phyloP scores from a whole-genome alignment of 2,797 vertebrate genomes.

The Eulemur rubriventer region DNA sequence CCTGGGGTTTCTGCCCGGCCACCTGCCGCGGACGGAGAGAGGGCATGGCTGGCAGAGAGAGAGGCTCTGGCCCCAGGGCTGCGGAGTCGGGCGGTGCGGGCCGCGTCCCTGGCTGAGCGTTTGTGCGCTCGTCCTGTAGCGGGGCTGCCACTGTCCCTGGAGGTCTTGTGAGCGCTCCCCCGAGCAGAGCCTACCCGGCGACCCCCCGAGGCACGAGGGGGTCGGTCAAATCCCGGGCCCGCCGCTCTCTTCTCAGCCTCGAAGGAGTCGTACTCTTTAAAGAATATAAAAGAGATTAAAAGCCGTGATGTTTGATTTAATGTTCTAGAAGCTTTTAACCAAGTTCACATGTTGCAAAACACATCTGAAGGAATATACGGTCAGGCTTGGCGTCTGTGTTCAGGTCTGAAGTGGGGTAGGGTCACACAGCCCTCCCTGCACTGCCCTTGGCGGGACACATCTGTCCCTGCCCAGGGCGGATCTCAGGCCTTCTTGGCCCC shows the following conservation, averaged over 20 bases:
- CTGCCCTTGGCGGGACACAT: not conserved
- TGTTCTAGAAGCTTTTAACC: not conserved
- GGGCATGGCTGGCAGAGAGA: not conserved
- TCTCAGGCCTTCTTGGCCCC: rapidly evolving
- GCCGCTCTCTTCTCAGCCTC: not conserved
- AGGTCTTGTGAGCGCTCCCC: not conserved
- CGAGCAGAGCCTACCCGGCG: not conserved
- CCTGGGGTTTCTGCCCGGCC: not conserved
- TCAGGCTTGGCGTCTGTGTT: not conserved
- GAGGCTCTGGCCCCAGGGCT: not conserved
- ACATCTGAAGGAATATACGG: not conserved
- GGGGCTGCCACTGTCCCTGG: not conserved
- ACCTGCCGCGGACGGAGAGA: not conserved
- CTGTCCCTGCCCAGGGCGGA: not conserved
- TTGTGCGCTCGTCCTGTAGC: not conserved
- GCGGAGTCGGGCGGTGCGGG: not conserved
- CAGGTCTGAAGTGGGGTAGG: not conserved
- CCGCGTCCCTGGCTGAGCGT: not conserved
- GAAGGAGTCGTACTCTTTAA: not conserved
- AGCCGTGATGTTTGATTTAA: not conserved
- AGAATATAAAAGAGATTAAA: not conserved
- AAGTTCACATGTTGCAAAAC: not conserved
- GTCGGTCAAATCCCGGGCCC: not conserved
- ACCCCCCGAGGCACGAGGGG: not conserved
- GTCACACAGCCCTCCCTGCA: not conserved